phyloP scores from a whole-genome alignment of 2,113 vertebrate genomes.

The Carlito syrichta region DNA sequence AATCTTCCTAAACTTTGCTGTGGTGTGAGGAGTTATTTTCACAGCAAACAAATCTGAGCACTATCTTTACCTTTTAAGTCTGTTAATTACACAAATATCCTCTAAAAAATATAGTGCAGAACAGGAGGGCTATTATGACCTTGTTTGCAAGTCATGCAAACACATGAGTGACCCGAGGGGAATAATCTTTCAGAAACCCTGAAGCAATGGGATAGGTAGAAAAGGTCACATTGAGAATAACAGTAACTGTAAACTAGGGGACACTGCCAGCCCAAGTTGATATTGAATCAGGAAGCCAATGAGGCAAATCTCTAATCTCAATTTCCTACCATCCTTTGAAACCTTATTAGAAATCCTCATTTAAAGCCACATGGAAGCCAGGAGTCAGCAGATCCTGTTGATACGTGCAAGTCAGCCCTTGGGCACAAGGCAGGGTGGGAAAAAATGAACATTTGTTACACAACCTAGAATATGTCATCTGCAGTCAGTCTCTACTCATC shows the following conservation, averaged over 20 bases:
- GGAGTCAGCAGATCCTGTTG: fast-evolving
- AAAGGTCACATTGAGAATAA: background rate
- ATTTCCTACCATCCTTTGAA: background rate
- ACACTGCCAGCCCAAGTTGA: too few relatives aligned
- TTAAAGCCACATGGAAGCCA: background rate
- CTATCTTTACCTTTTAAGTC: background rate
- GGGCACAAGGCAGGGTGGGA: background rate
- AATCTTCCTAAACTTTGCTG: background rate
- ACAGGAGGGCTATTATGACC: background rate
- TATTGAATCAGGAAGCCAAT: too few relatives aligned
- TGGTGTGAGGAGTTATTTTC: background rate
- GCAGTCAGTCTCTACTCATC: fast-evolving
- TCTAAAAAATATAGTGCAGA: background rate
- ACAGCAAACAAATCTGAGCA: background rate
- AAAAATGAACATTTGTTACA: fast-evolving
- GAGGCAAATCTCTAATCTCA: background rate
- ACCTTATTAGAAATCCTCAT: fast-evolving
- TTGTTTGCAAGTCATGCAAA: background rate
- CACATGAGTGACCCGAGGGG: too few relatives aligned
- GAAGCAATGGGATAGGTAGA: background rate
- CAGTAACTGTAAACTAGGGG: too few relatives aligned
- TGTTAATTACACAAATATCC: background rate
- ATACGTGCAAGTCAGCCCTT: fast-evolving
- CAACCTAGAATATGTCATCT: fast-evolving
- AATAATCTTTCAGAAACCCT: background rate